Evolutionary conservation across 2,888 invertebrate species (phyloP), one percentile per base, ranked within the genome.

Genomic region (Drosophila maculinotata): DNA sequence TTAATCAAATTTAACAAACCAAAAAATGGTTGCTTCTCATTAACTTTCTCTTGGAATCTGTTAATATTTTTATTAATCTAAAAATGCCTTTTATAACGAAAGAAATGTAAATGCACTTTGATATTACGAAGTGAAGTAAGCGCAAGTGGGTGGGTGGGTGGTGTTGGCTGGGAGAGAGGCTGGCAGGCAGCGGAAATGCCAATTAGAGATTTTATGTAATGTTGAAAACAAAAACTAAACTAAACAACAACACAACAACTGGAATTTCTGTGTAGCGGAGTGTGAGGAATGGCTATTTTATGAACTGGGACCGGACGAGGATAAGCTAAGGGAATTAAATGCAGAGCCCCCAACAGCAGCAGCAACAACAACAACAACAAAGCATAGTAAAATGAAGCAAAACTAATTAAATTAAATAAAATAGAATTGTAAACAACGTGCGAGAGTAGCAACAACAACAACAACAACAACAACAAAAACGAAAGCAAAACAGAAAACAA

Each of bases 341-440:
- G 44, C n/a, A 48, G 60, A 35, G 17, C n/a, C 15, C 10, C 26
- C 15, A 58, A 6, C 1, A 26, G 7, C 30, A 48, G 23, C 23
- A 58, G 44, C 14, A 38, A 14, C 7, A 25, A 12, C 9, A 58
- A 28, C 25, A 57, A 44, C 26, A 64, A 33, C 59, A 59, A 42
- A 51, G 57, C 48, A 31, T 42, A 60, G 67, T 64, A 76, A 83
- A 79, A 51, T 83, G 57, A 70, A 70, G 80, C 77, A 69, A 76
- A 80, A 80, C 87, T 83, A 81, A 81, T 81, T 83, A 74, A 81
- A 81, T 81, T 81, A 83, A 79, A 86, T 86, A 60, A 72, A 79
- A 76, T 82, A 64, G 48, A 67, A 83, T 74, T 70, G 74, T 76
- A 86, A 86, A 76, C 80, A 86, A 72, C 45, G 23, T 6, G 25